Evolutionary conservation across 2,888 invertebrate genomes (phyloP).

Genomic region (Orchestes rusci): DNA sequence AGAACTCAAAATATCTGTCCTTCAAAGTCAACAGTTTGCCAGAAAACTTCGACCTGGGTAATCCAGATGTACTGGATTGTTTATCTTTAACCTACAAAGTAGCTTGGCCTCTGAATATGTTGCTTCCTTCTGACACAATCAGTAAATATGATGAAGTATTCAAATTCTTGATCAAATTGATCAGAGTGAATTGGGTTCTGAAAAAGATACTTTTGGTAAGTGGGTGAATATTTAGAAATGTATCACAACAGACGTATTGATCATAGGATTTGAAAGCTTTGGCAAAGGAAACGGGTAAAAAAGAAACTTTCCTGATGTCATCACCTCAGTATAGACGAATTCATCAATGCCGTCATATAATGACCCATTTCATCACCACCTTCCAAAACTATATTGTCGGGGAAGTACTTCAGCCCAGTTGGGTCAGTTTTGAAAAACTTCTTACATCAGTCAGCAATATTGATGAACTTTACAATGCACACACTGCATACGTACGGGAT

Average conservation of each 20-base stretch:
- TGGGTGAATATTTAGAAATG: no score
- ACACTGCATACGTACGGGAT: slow-evolving; percentile 67
- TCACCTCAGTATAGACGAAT: slow-evolving; percentile 65
- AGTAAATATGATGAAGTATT: slow-evolving; percentile 67
- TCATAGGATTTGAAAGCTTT: slow-evolving; percentile 53
- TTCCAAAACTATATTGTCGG: slow-evolving; percentile 72
- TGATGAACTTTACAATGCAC: slow-evolving; percentile 65
- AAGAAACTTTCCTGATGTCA: slow-evolving; percentile 43
- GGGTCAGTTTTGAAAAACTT: slow-evolving; percentile 66
- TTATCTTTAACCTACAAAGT: slow-evolving; percentile 64
- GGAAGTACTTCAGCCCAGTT: slow-evolving; percentile 66
- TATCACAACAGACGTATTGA: no score
- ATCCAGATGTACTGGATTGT: slow-evolving; percentile 61
- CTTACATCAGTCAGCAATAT: slow-evolving; percentile 57
- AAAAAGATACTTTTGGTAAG: slow-evolving; percentile 60
- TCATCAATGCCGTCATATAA: slow-evolving; percentile 65
- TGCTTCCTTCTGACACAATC: slow-evolving; percentile 64
- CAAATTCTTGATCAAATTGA: slow-evolving; percentile 66
- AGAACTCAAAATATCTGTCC: slow-evolving; percentile 55
- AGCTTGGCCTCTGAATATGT: slow-evolving; percentile 71
- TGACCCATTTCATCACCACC: slow-evolving; percentile 69
- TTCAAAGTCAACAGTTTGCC: slow-evolving; percentile 57
- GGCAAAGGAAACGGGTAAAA: slow-evolving; percentile 38
- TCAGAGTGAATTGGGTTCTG: slow-evolving; percentile 68
- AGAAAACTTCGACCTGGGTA: slow-evolving; percentile 54